Percentiles rank a stretch among this genome's conserved stretches.
These are phyloP conservation scores for Gorsachius magnificus DNA, from an alignment of 2,797 vertebrate genomes.

Conservation along the genomic window DNA sequence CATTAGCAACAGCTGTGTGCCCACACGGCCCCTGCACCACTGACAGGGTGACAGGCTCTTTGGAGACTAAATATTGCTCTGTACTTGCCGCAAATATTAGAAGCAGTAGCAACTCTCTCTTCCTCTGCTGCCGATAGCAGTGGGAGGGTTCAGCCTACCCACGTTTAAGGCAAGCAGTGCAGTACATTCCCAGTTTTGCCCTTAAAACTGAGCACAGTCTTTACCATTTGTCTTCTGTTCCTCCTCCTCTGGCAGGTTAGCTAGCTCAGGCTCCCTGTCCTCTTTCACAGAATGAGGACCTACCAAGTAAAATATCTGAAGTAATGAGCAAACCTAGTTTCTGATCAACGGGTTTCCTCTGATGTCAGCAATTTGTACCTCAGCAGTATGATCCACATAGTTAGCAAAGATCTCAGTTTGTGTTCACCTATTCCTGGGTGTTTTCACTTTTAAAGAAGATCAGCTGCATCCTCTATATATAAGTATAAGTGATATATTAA, in stretches of 20 bases:
- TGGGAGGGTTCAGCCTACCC: not conserved
- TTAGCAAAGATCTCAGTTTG: not conserved
- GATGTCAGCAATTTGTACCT: not conserved
- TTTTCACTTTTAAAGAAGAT: not conserved
- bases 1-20: not conserved
- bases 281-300: not conserved
- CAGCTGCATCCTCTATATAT: not conserved
- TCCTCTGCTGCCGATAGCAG: not conserved
- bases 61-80: not conserved
- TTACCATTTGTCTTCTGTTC: not conserved
- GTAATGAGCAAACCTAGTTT: not conserved
- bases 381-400: not conserved
- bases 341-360: not conserved
- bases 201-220: not conserved
- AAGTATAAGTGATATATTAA: not conserved
- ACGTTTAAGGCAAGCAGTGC: not conserved
- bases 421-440: rapidly evolving
- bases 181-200: not conserved
- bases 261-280: not conserved
- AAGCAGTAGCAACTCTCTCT: not conserved
- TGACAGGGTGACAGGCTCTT: not conserved
- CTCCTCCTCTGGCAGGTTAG: not conserved
- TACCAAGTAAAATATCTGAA: not conserved
- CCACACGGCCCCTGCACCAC: not conserved
- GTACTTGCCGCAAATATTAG: not conserved